Base-by-base conservation (phyloP, 1,140 invertebrate species). In the Riptortus pedestris region DNA sequence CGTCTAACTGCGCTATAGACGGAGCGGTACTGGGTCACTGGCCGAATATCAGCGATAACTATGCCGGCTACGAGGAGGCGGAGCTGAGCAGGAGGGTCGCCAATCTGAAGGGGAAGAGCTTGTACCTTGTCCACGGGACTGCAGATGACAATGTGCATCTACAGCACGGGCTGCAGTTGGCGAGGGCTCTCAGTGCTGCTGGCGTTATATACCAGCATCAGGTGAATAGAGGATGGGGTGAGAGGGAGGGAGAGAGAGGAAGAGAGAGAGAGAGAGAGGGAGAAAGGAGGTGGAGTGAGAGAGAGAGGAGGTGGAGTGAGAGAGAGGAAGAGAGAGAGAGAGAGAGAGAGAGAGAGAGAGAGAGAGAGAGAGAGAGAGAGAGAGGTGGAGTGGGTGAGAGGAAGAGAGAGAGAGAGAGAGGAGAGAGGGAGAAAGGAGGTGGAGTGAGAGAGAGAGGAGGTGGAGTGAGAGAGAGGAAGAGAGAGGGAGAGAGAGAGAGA, bases 71-170 rank as follows among this genome's bases (percentile, higher is more conserved):
- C 71, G 85, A 87, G 72, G 82, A 83, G 45, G 79, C 83, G 24
- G 89, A 90, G 72, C 79, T 91, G 65, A 85, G 73, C 86, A 77
- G 81, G 47, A 85, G 87, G 71, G 77, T 84, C 31, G 75, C 66
- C 71, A 73, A 29, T 71, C 78, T 79, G 69, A 75, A 66, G 72
- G 73, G 79, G 70, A 70, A 80, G 76, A 71, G 79, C 73, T 71
- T 80, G 79, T 78, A 83, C 81, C 73, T 92, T 28, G 80, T 90
- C 47, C 90, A 91, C 69, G 88, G 88, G 7, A 87, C 87, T 1
- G 85, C 85, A 2, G 89, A 92, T 72, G 81, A 87, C 55, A 76
- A 82, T 65, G 86, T 91, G n/a, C 90, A 91, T 71, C 83, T 88
- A 68, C 88, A 90, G 71, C 89, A 94, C 72, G 85, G 88, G 2